Evolutionary conservation across 2,888 invertebrate species (phyloP).

Genomic region (Erannis defoliaria): DNA sequence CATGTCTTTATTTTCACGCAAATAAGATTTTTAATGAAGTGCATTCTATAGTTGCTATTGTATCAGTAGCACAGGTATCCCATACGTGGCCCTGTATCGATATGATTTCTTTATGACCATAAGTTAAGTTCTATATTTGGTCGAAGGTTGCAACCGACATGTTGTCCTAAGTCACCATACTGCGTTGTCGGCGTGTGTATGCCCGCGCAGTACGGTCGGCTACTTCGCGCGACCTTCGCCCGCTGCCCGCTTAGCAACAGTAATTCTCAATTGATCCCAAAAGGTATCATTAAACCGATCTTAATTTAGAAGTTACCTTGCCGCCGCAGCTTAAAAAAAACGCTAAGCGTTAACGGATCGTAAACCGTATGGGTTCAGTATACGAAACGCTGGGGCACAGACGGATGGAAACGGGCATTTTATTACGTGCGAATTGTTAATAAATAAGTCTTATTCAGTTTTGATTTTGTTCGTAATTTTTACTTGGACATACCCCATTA

Average conservation of each 20-base stretch:
- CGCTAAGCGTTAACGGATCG: constrained; percentile 54
- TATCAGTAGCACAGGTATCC: too few species aligned
- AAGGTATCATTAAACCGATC: constrained; percentile 66
- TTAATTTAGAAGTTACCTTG: constrained; percentile 68
- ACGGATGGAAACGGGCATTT: constrained; percentile 21
- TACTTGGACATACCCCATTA: too few species aligned
- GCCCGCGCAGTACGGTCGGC: constrained; percentile 14
- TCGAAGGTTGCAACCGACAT: not conserved
- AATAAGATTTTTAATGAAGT: too few species aligned
- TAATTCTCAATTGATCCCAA: constrained; percentile 62
- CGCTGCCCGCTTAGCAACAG: constrained; percentile 55
- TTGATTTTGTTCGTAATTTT: not conserved
- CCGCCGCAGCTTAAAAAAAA: constrained; percentile 55
- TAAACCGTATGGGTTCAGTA: constrained; percentile 54
- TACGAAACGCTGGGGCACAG: constrained; percentile 7
- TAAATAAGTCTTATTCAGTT: constrained; percentile 4
- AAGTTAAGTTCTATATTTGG: too few species aligned
- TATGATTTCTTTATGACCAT: too few species aligned
- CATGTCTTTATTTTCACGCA: too few species aligned
- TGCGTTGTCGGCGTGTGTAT: not conserved
- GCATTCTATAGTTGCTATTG: too few species aligned
- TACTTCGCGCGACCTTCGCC: constrained; percentile 50
- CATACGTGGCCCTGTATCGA: too few species aligned
- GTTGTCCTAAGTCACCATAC: constrained; percentile 10
- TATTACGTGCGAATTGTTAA: constrained; percentile 22